Percentiles rank a stretch among this genome's conserved stretches.
Conservation (phyloP, 2,797 vertebrate species). For the Menidia menidia region DNA sequence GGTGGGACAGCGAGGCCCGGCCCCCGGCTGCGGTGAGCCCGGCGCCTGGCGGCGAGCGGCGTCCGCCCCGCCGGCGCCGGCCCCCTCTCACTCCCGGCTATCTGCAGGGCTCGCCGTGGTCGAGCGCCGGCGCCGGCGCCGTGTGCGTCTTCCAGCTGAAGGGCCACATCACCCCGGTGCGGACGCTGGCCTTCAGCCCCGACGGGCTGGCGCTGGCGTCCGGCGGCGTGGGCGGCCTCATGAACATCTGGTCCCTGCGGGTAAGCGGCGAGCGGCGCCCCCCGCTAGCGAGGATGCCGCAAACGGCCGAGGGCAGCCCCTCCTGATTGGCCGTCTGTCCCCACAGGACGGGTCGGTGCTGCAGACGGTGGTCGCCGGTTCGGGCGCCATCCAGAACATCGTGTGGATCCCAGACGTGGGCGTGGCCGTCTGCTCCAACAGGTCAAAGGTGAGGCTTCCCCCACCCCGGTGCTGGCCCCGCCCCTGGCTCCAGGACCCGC, state of each 20-base stretch:
- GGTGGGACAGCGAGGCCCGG: slow-evolving; percentile 85
- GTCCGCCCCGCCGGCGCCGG: too few relatives aligned
- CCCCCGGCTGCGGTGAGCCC: too few relatives aligned
- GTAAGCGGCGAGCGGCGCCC: slow-evolving; percentile 54
- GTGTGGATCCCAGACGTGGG: slow-evolving; percentile 99
- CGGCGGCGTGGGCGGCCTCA: slow-evolving; percentile 93
- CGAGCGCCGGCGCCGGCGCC: slow-evolving; percentile 61
- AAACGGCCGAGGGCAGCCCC: neutral
- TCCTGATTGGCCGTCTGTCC: slow-evolving; percentile 11
- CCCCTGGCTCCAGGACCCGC: too few relatives aligned
- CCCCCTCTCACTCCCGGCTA: too few relatives aligned
- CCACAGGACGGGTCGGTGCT: slow-evolving; percentile 94
- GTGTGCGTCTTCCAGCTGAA: slow-evolving; percentile 91
- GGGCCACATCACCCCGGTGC: slow-evolving; percentile 94
- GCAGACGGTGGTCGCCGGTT: slow-evolving; percentile 94
- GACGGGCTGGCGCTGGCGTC: slow-evolving; percentile 93
- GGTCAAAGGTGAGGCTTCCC: slow-evolving; percentile 88
- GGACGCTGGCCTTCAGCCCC: slow-evolving; percentile 92
- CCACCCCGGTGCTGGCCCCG: neutral
- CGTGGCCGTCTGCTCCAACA: slow-evolving; percentile 94
- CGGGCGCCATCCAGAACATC: slow-evolving; percentile 93
- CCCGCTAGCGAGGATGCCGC: neutral
- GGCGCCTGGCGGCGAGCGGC: too few relatives aligned
- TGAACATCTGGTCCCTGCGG: slow-evolving; percentile 98
- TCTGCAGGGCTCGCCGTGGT: slow-evolving; percentile 56